Conservation (phyloP, 2,888 invertebrate genomes). For the Nematopogon swammerdamellus region DNA sequence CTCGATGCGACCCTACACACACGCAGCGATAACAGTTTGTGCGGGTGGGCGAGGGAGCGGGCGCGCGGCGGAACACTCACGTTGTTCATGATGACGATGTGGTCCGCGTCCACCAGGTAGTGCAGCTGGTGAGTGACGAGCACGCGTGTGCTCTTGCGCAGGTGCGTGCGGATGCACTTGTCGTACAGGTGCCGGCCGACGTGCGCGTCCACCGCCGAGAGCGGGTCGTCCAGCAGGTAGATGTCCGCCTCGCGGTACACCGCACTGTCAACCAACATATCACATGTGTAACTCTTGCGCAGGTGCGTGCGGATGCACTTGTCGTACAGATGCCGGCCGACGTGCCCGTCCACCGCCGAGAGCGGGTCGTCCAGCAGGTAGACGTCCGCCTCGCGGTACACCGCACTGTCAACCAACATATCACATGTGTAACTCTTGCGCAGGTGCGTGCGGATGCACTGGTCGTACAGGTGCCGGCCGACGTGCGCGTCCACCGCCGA, state of each 20-base stretch:
- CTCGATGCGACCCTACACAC: slow-evolving; percentile 14
- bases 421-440: too few relatives aligned
- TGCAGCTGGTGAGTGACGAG: slow-evolving; percentile 85
- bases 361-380: too few relatives aligned
- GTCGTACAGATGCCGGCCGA: too few relatives aligned
- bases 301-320: too few relatives aligned
- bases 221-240: slow-evolving; percentile 71
- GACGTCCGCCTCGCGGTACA: too few relatives aligned
- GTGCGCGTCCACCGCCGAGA: slow-evolving; percentile 71
- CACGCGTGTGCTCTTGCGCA: slow-evolving; percentile 23
- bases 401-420: too few relatives aligned
- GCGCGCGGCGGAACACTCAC: slow-evolving; percentile 28
- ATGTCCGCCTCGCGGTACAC: slow-evolving; percentile 73
- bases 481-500: too few relatives aligned
- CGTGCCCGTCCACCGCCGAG: too few relatives aligned
- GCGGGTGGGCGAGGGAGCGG: too few relatives aligned
- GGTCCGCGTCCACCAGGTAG: slow-evolving; percentile 67
- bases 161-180: slow-evolving; percentile 56
- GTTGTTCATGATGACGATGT: slow-evolving; percentile 43
- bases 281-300: too few relatives aligned
- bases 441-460: too few relatives aligned
- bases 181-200: slow-evolving; percentile 70
- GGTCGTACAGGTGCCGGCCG: too few relatives aligned
- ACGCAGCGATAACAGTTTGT: neutral
- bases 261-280: slow-evolving; percentile 42